Conservation (phyloP, 2,888 invertebrate species). For the Agrochola macilenta region DNA sequence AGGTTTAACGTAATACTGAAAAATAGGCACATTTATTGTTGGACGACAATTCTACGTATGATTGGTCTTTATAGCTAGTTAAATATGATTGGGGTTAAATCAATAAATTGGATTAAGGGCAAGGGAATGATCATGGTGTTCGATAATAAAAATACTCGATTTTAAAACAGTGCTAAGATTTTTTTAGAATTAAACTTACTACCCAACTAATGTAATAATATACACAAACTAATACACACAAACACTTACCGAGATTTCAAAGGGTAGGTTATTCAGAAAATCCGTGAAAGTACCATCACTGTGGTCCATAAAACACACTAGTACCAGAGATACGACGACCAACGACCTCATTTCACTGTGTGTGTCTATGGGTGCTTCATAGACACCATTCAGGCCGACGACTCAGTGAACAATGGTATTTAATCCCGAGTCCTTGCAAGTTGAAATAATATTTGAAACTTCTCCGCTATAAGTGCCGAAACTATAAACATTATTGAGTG, state of each 20-base stretch:
- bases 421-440: not conserved
- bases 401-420: conserved; percentile 30
- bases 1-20: too few species aligned
- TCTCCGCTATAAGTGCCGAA: not conserved
- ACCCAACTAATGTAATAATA: not conserved
- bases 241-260: conserved; percentile 55
- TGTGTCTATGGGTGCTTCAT: not conserved
- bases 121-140: not conserved
- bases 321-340: conserved; percentile 31
- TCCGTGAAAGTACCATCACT: conserved; percentile 43
- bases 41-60: too few species aligned
- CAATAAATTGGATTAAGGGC: not conserved
- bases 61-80: too few species aligned
- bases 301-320: conserved; percentile 45
- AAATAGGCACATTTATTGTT: too few species aligned
- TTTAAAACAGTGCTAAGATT: not conserved
- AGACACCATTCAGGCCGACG: conserved; percentile 22
- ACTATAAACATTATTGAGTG: conserved; percentile 8
- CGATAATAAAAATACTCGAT: not conserved
- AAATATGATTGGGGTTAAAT: too few species aligned
- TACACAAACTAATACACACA: not conserved
- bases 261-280: conserved; percentile 49
- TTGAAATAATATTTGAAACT: conserved; percentile 8
- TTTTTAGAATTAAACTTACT: not conserved
- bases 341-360: conserved; percentile 46